Evolutionary conservation across 2,797 vertebrate species (phyloP).

Genomic region (Salmo trutta): DNA sequence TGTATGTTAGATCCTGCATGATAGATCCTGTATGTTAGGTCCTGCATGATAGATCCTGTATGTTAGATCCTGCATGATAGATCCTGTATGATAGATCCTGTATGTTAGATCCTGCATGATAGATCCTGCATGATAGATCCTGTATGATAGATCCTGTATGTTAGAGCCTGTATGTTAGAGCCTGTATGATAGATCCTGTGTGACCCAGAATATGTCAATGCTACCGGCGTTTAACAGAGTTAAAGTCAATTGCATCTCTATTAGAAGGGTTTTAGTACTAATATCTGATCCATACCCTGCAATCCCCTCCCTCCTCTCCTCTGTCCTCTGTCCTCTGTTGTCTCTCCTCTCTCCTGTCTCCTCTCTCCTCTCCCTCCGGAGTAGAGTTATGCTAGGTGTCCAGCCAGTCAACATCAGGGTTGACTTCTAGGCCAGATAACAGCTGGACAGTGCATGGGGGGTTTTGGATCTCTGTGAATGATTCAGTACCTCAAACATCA

Average conservation of each 20-base stretch:
- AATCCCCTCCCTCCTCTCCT: conserved; percentile 21
- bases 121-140: too few species aligned
- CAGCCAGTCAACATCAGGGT: conserved; percentile 41
- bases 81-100: too few species aligned
- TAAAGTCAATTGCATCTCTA: conserved; percentile 43
- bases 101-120: too few species aligned
- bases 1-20: too few species aligned
- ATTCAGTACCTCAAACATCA: neutral
- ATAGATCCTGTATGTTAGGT: too few species aligned
- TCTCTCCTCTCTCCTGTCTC: neutral
- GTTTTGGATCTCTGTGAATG: conserved; percentile 1
- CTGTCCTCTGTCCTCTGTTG: too few species aligned
- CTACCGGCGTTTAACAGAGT: conserved; percentile 20
- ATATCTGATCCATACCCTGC: conserved; percentile 64
- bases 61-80: too few species aligned
- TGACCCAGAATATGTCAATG: conserved; percentile 2
- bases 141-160: too few species aligned
- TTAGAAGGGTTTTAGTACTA: conserved; percentile 50
- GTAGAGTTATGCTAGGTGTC: conserved; percentile 48
- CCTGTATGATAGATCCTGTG: conserved; percentile 15
- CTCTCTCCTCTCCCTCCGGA: conserved; percentile 31
- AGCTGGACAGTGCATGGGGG: conserved; percentile 31
- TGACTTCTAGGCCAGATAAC: conserved; percentile 29
- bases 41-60: too few species aligned
- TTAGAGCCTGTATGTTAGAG: neutral